Evolutionary conservation across 37 sponge, comb jelly and placozoan genomes (phyloP), one percentile per base, ranked within the genome.

Genomic region (Geodia barretti): DNA sequence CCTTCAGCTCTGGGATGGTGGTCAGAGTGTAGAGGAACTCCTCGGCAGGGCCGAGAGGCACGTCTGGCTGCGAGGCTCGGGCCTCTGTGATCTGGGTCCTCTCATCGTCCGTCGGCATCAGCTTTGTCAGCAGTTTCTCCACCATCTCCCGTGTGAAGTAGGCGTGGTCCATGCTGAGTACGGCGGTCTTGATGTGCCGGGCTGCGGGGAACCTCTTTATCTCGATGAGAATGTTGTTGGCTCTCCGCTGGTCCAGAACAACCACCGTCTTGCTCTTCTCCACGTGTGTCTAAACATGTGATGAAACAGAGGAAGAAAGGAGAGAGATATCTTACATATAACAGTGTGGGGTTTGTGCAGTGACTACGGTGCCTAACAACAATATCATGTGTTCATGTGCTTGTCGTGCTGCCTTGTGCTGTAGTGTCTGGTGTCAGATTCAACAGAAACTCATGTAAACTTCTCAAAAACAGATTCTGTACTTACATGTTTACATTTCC

Each of bases 51-150:
- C 88, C 95, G 0, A 97, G 95, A 8, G 95, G 92, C 1, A 81
- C 75, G 74, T 91, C 92, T 23, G 97, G 97, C 11, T 89, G 79
- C 14, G 78, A 75, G 24, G 85, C 74, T 61, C 83, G 79, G 61
- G 86, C 87, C 70, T 93, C 97, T 23, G 72, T 68, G 24, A 97
- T 91, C 68, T 77, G 67, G 24, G 75, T 58, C 72, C 77, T 74
- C 69, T 97, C 97, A 0, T 97, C 97, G 0, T 89, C 86, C 29
- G 92, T 91, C 20, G 97, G 95, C 70, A 83, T 81, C 59, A 97
- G 73, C 21, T 71, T 88, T 33, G 75, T 79, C 37, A 97, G 60
- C 72, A 92, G 81, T 84, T 91, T 88, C 86, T 88, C 90, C 2
- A 97, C 86, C 29, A 92, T 86, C 75, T 97, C 97, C 59, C 81